Conservation (phyloP, 1,140 invertebrate genomes). For the Paraescarpia echinospica region DNA sequence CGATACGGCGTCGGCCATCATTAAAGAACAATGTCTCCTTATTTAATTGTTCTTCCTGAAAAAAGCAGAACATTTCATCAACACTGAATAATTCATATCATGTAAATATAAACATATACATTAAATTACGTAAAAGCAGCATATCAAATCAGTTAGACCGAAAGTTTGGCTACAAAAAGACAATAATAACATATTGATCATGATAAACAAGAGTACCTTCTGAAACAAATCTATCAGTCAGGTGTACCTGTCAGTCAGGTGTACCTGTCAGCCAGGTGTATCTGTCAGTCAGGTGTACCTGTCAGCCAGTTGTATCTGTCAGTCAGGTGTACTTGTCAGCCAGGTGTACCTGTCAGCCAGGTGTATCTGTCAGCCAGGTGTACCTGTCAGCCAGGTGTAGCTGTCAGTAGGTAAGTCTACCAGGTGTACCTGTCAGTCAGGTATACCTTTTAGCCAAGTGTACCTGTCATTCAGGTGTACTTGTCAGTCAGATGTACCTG, state of each 20-base stretch:
- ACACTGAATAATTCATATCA: not conserved
- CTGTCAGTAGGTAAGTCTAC: too few species aligned
- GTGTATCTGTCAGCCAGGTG: not conserved
- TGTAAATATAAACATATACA: not conserved
- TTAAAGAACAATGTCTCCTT: slow-evolving; percentile 65
- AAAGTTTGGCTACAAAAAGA: too few species aligned
- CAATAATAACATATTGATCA: too few species aligned
- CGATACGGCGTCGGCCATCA: slow-evolving; percentile 78
- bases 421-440: not conserved
- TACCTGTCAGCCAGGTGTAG: not conserved
- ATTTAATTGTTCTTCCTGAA: not conserved
- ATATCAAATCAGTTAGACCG: too few species aligned
- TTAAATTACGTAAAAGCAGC: too few species aligned
- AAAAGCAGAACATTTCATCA: not conserved
- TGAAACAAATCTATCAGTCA: not conserved
- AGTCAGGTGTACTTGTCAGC: not conserved
- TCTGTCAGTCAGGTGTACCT: not conserved
- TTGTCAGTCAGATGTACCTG: not conserved
- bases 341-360: not conserved
- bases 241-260: not conserved
- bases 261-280: not conserved
- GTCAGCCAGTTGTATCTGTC: not conserved
- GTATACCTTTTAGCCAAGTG: not conserved
- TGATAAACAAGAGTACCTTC: too few species aligned
- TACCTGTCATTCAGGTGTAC: not conserved